Conservation (phyloP, 2,888 invertebrate species). For the Drosophila hamatofila region DNA sequence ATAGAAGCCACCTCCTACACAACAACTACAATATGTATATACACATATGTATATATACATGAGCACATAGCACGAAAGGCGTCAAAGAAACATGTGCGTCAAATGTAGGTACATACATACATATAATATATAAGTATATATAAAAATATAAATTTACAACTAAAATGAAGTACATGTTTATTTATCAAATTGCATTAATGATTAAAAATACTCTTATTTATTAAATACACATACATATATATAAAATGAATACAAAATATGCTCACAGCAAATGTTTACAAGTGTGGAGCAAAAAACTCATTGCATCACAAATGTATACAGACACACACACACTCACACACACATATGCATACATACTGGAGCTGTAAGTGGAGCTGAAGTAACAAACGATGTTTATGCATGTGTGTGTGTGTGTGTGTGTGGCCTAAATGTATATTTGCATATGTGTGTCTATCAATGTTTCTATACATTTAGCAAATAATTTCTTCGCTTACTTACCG, state of each 20-base stretch:
- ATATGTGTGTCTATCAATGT: conserved; percentile 7
- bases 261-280: conserved; percentile 3
- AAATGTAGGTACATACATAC: background rate
- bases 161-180: background rate
- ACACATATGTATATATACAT: background rate
- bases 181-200: background rate
- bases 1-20: background rate
- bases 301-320: conserved; percentile 32
- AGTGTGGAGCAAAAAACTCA: conserved; percentile 4
- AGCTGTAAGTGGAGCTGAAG: background rate
- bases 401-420: background rate
- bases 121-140: background rate
- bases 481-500: conserved; percentile 79
- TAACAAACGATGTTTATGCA: background rate
- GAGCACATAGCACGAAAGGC: background rate
- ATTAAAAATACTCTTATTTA: background rate
- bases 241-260: background rate
- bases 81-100: background rate
- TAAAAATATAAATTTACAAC: background rate
- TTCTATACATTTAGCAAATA: conserved; percentile 14
- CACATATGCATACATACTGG: background rate
- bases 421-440: conserved; percentile 1
- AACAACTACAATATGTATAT: background rate
- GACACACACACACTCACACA: background rate
- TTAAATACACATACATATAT: background rate